These are phyloP conservation scores for Physella acuta DNA, from an alignment of 1,140 invertebrate species.

Conservation along the genomic window DNA sequence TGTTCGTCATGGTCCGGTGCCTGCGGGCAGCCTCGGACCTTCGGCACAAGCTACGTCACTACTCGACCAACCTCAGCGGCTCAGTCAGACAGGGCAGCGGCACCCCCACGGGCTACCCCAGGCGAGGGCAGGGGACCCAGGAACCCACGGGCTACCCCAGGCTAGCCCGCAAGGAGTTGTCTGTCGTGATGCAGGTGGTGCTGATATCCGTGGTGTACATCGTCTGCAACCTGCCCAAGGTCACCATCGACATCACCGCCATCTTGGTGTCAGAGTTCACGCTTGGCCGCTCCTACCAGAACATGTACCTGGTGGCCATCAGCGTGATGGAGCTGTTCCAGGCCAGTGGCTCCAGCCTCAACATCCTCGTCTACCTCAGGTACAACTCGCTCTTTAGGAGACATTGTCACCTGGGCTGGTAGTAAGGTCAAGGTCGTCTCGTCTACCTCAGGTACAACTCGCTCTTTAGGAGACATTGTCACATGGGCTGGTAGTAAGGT, in stretches of 20 bases:
- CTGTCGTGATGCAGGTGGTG: conserved; percentile 1
- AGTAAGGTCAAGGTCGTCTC: too few relatives aligned
- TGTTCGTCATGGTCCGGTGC: not conserved
- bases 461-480: too few relatives aligned
- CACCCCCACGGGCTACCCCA: not conserved
- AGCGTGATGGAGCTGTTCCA: not conserved
- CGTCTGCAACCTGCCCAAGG: conserved; percentile 2
- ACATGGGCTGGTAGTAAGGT: too few relatives aligned
- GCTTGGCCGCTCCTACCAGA: not conserved
- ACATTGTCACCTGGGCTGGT: too few relatives aligned
- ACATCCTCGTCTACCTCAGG: not conserved
- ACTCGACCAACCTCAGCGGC: too few relatives aligned
- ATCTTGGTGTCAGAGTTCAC: not conserved
- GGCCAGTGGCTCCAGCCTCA: not conserved
- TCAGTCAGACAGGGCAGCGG: not conserved
- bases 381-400: too few relatives aligned
- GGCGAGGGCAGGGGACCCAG: too few relatives aligned
- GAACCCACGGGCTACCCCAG: too few relatives aligned
- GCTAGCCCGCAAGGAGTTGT: not conserved
- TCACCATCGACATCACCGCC: not conserved
- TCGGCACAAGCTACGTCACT: not conserved
- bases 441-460: too few relatives aligned
- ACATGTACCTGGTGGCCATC: not conserved
- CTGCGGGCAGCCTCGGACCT: not conserved
- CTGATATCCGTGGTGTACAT: too few relatives aligned